phyloP scores from a whole-genome alignment of 2,113 vertebrate species.

The Passerina amoena region DNA sequence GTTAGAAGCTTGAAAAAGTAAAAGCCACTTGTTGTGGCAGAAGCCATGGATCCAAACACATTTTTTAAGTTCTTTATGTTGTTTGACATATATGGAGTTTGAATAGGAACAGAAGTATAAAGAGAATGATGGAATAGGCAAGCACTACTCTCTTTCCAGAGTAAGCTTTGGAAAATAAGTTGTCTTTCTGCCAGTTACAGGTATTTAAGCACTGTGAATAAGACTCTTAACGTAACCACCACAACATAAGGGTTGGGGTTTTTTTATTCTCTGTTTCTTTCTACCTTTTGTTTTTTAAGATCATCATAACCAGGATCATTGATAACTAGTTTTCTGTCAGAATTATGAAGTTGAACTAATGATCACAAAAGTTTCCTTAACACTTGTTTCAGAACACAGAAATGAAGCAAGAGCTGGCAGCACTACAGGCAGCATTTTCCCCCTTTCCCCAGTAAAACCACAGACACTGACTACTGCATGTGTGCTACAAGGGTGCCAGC shows the following conservation, averaged over 20 bases:
- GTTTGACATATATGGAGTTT: neutral
- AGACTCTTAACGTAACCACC: neutral
- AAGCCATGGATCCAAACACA: neutral
- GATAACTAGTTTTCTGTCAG: neutral
- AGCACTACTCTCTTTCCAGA: neutral
- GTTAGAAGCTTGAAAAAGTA: neutral
- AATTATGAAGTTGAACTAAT: neutral
- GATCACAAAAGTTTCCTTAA: neutral
- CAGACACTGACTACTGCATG: neutral
- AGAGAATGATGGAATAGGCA: neutral
- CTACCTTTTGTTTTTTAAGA: neutral
- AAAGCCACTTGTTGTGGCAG: neutral
- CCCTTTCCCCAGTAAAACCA: conserved; percentile 1
- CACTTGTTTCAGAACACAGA: neutral
- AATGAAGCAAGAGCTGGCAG: neutral
- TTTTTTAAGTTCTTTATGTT: neutral
- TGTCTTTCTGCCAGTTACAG: neutral
- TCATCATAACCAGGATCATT: neutral
- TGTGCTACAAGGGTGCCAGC: neutral
- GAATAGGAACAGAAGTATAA: neutral
- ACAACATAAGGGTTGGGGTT: neutral
- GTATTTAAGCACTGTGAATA: neutral
- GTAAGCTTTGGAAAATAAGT: neutral
- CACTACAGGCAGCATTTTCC: conserved; percentile 1
- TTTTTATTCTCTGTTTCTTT: neutral